Base-by-base conservation (phyloP, 1,140 invertebrate species). In the Lethocerus indicus region DNA sequence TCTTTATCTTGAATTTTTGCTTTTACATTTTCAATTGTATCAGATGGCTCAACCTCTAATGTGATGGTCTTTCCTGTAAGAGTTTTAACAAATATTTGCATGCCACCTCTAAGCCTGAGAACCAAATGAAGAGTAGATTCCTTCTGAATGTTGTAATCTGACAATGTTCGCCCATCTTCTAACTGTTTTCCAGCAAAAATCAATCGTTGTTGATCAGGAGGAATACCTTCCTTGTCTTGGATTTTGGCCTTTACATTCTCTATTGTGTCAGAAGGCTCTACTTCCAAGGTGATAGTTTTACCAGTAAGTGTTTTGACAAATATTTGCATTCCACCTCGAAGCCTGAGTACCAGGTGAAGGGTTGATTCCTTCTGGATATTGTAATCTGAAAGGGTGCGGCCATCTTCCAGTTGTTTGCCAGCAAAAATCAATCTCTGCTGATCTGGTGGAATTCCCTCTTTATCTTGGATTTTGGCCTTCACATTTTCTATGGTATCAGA, bases 61-160 rank as follows among this genome's bases (percentile, higher is more conserved):
- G 88, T 91, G 69, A 93, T 92, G 67, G 87, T 93, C 70, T 93
- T 94, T 52, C 88, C 89, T 59, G 87, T 92, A 27, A 92, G 73
- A 61, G 87, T 92, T 67, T 92, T 92, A 12, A 93, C 88, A 66
- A 93, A 92, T 60, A 92, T 92, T 74, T 93, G 88, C 88, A 93
- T 93, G 56, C 81, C 71, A 63, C 81, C 67, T 65, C 78, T 63
- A 2, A 80, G 64, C 51, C 78, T 65, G 2, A 83, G 62, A 1
- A 86, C 83, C 50, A 88, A 65, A 58, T 87, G 83, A 0, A 86
- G 69, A 0, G 82, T 87, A 0, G 81, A 85, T 63, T 84, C 82
- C 54, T 85, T 82, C 54, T 85, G 81, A 54, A 85, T 85, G 56
- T 85, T 85, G 60, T 85, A 85, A 54, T 86, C 82, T 2, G 78